Base-by-base conservation (phyloP, 2,888 invertebrate genomes). In the Endotricha flammealis region DNA sequence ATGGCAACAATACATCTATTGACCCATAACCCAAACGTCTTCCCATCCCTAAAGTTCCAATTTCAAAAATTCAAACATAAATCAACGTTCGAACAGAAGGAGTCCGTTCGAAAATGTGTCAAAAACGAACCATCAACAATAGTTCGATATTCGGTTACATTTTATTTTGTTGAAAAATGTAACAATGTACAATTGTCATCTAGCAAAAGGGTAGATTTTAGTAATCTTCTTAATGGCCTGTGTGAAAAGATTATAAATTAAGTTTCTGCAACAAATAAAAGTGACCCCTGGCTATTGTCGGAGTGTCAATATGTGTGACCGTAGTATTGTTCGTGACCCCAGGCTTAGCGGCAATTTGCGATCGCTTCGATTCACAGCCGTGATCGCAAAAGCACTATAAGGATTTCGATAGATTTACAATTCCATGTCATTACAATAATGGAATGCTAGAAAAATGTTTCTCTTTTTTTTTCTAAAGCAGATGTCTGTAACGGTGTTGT, bases 211-310 rank as follows among this genome's bases (percentile, higher is more conserved):
- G 86, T 85, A 82, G 76, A 76, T 79, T 79, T 79, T 75, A 56
- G 83, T 86, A 86, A 86, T 85, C 86, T 86, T 74, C 86, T 85
- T 86, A 85, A 86, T 85, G 82, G 85, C 71, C 74, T 83, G 82
- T 85, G 83, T 85, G 83, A 86, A 85, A 82, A 87, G 87, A 87
- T 87, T 87, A 87, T 87, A 86, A 86, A 85, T 87, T 86, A 86
- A 86, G 85, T 86, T 85, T 83, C 79, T 79, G 80, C 73, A 79
- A 83, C 87, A 85, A 87, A 87, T 86, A 86, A 85, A 87, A 81
- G 66, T 87, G 87, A 87, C 87, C 87, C 87, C 79, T 70, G 76
- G 72, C 64, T 55, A 81, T 86, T 85, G 85, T 87, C 61, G 44
- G 71, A 76, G 85, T 83, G 87, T 83, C 87, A 81, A 86, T 86